phyloP scores from a whole-genome alignment of 2,888 invertebrate genomes.

The Lamellibrachia columna region DNA sequence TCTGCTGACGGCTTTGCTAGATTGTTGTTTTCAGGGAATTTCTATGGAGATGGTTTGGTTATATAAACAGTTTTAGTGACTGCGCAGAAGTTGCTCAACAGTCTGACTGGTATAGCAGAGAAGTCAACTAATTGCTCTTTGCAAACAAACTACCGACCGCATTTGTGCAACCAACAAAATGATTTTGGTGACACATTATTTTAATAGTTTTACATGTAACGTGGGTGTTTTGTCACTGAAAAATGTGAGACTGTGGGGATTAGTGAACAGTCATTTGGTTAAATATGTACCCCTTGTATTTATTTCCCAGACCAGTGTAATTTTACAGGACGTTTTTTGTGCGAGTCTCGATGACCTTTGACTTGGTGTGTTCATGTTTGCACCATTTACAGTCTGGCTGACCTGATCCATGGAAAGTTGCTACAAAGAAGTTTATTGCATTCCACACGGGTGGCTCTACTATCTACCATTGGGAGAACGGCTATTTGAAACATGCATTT shows the following conservation, averaged over 20 bases:
- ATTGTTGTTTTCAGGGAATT: not conserved
- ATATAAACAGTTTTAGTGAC: not conserved
- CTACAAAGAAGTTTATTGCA: not conserved
- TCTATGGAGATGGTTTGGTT: not conserved
- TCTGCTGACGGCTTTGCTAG: not conserved
- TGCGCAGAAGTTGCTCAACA: not conserved
- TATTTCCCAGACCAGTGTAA: not conserved
- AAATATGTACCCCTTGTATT: not conserved
- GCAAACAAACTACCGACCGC: not conserved
- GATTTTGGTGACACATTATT: not conserved
- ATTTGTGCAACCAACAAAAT: not conserved
- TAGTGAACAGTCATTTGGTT: not conserved
- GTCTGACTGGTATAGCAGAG: not conserved
- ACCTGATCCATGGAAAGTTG: not conserved
- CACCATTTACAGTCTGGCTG: not conserved
- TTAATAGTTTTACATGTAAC: not conserved
- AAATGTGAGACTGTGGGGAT: not conserved
- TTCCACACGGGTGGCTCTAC: not conserved
- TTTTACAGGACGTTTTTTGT: not conserved
- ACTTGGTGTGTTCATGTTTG: not conserved
- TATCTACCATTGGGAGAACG: no score
- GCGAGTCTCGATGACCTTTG: not conserved
- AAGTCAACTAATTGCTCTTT: not conserved
- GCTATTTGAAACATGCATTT: no score
- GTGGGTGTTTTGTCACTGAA: not conserved